Conservation (phyloP, 1,140 invertebrate genomes). For the Drosophila kikkawai region DNA sequence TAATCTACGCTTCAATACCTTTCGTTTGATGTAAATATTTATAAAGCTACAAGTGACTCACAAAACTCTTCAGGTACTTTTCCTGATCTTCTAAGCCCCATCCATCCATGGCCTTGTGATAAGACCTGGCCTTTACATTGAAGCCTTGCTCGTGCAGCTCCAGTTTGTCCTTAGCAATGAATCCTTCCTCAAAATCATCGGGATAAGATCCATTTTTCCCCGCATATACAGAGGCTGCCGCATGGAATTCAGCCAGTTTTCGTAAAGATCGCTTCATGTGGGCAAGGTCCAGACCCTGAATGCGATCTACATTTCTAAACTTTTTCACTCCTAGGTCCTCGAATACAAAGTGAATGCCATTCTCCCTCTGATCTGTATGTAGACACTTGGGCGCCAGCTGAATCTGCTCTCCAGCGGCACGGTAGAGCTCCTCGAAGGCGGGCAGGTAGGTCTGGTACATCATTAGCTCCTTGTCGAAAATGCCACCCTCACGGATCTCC, state of each 20-base stretch:
- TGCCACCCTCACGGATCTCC: constrained; percentile 36
- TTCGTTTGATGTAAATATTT: too few species aligned
- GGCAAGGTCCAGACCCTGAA: constrained; percentile 86
- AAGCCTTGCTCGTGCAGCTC: constrained; percentile 9
- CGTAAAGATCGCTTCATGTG: constrained; percentile 86
- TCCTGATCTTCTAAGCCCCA: constrained; percentile 64
- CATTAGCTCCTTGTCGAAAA: constrained; percentile 65
- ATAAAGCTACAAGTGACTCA: constrained; percentile 26
- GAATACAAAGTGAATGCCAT: constrained; percentile 61
- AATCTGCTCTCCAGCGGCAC: constrained; percentile 56
- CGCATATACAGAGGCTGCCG: constrained; percentile 80
- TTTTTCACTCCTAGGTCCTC: constrained; percentile 56
- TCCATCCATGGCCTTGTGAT: constrained; percentile 49
- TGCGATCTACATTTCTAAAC: constrained; percentile 83
- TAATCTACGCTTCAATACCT: too few species aligned
- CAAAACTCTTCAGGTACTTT: constrained; percentile 61
- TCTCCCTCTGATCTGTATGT: constrained; percentile 32
- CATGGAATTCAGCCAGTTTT: constrained; percentile 87
- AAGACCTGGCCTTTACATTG: constrained; percentile 16
- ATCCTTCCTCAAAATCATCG: constrained; percentile 51
- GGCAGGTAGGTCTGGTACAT: constrained; percentile 70
- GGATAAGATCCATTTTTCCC: constrained; percentile 53
- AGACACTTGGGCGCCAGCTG: constrained; percentile 66
- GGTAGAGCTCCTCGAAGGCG: constrained; percentile 64
- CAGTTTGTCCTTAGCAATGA: constrained; percentile 15